Conservation (phyloP, 1,140 invertebrate species). For the Rhysida immarginata region DNA sequence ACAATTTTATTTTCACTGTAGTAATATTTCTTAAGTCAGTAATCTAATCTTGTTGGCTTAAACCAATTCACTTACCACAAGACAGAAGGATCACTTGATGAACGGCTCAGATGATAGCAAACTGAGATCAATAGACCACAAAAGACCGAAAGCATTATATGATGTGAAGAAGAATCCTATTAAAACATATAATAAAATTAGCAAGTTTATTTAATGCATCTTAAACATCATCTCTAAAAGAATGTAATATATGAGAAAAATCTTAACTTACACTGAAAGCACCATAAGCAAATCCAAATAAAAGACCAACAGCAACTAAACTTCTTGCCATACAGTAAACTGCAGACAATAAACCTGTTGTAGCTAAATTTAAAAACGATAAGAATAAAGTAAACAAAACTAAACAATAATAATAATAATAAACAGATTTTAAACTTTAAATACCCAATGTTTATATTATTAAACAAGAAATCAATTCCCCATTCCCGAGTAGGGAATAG, state of each 20-base stretch:
- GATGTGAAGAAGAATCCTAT: constrained; percentile 64
- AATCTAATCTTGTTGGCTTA: no score
- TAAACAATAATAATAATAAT: no score
- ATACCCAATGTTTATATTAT: no score
- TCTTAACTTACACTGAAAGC: constrained; percentile 32
- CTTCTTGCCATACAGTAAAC: constrained; percentile 72
- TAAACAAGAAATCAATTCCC: no score
- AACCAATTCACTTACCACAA: no score
- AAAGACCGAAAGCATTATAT: constrained; percentile 89
- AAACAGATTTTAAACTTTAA: no score
- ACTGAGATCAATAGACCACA: constrained; percentile 72
- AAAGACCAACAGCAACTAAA: constrained; percentile 53
- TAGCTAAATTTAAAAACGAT: constrained; percentile 37
- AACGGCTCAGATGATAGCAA: constrained; percentile 83
- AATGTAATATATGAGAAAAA: no score
- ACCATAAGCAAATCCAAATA: constrained; percentile 82
- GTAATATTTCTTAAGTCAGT: no score
- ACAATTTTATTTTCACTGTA: no score
- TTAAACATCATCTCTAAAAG: not conserved
- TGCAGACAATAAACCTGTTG: constrained; percentile 69
- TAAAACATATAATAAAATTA: constrained; percentile 26
- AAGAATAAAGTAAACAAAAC: not conserved
- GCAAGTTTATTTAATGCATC: constrained; percentile 28
- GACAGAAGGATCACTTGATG: constrained; percentile 73
- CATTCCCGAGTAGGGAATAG: no score